These are phyloP conservation scores for Lasioglossum oenotherae DNA, from an alignment of 2,888 invertebrate species.

Conservation along the genomic window DNA sequence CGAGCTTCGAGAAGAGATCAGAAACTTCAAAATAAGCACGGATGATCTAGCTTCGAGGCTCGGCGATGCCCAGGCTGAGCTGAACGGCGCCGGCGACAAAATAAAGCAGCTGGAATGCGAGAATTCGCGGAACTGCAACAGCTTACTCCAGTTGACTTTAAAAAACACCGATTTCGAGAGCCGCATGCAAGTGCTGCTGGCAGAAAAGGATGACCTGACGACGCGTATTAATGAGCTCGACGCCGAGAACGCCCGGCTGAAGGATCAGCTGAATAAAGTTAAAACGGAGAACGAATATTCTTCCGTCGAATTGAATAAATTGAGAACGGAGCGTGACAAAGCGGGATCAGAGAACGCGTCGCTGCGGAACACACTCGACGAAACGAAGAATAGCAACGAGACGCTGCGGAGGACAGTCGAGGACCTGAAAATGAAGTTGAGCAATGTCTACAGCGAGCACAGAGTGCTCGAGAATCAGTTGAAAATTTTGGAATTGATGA, in stretches of 20 bases:
- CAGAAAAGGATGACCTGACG: slow-evolving; percentile 56
- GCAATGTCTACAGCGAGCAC: slow-evolving; percentile 46
- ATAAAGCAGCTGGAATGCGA: slow-evolving; percentile 45
- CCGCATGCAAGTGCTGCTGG: slow-evolving; percentile 47
- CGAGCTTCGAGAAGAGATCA: slow-evolving; percentile 32
- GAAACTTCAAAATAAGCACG: slow-evolving; percentile 10
- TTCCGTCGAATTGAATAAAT: slow-evolving; percentile 63
- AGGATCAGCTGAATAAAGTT: slow-evolving; percentile 61
- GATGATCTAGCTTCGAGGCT: slow-evolving; percentile 31
- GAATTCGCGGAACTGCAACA: slow-evolving; percentile 42
- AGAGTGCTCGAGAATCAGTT: slow-evolving; percentile 43
- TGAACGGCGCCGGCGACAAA: slow-evolving; percentile 32
- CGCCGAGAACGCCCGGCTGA: slow-evolving; percentile 62
- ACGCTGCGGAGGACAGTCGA: slow-evolving; percentile 45
- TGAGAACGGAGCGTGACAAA: slow-evolving; percentile 57
- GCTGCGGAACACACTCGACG: slow-evolving; percentile 34
- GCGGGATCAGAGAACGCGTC: slow-evolving; percentile 39
- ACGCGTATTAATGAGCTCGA: slow-evolving; percentile 55
- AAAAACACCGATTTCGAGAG: slow-evolving; percentile 48
- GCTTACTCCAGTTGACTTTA: slow-evolving; percentile 39
- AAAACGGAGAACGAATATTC: slow-evolving; percentile 64
- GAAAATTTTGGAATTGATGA: slow-evolving; percentile 39
- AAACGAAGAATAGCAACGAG: slow-evolving; percentile 32
- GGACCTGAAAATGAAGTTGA: slow-evolving; percentile 36
- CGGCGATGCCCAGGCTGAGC: slow-evolving; percentile 18